These are phyloP conservation scores for Cynodonichthys magdalenae DNA, from an alignment of 2,797 vertebrate species.

Conservation along the genomic window DNA sequence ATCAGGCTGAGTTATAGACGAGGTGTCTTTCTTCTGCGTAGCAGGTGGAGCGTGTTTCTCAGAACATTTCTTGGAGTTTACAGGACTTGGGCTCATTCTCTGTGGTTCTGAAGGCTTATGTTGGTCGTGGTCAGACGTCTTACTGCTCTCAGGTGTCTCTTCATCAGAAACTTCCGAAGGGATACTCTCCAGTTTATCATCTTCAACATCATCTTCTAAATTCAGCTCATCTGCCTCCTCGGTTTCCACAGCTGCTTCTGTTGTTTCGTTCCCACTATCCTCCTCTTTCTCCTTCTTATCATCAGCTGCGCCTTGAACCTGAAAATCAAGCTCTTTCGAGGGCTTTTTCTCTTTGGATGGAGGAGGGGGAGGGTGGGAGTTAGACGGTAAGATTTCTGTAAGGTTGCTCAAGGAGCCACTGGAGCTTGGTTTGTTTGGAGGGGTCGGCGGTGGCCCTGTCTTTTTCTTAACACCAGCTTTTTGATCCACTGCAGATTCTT, in stretches of 20 bases:
- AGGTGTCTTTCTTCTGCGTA: background rate
- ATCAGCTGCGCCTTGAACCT: conserved; percentile 21
- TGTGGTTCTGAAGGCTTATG: conserved; percentile 32
- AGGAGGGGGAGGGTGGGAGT: conserved; percentile 63
- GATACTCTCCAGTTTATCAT: conserved; percentile 18
- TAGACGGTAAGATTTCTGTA: conserved; percentile 41
- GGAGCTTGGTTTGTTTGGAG: conserved; percentile 77
- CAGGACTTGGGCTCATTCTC: conserved; percentile 46
- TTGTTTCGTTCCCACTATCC: conserved; percentile 32
- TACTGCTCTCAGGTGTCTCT: conserved; percentile 15
- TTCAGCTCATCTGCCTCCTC: conserved; percentile 6
- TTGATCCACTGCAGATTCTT: conserved; percentile 30
- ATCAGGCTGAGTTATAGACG: background rate
- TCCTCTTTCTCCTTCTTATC: conserved; percentile 43
- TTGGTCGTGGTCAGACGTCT: conserved; percentile 5
- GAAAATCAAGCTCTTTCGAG: conserved; percentile 16
- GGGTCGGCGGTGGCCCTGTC: conserved; percentile 71
- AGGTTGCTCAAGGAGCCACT: conserved; percentile 29
- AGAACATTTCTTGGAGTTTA: conserved; percentile 54
- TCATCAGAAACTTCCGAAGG: conserved; percentile 12
- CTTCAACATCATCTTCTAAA: conserved; percentile 28
- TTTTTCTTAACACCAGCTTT: conserved; percentile 65
- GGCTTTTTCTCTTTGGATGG: conserved; percentile 80
- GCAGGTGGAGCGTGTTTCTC: conserved; percentile 19
- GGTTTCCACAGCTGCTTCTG: conserved; percentile 26